Evolutionary conservation across 2,888 invertebrate genomes (phyloP), one percentile per base, ranked within the genome.

Genomic region (Drosophila lutescens): DNA sequence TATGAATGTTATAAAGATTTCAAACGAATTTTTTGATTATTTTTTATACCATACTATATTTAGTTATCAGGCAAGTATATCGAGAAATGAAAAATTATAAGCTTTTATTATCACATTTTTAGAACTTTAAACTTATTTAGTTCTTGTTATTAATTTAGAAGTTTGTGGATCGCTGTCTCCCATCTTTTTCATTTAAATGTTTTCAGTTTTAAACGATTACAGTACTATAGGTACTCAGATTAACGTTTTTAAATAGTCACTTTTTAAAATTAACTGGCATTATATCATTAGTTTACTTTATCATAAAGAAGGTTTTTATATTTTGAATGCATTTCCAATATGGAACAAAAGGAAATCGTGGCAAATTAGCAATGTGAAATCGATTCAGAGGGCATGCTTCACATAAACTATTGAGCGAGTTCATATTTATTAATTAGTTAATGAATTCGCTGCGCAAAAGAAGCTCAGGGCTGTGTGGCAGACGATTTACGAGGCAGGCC

Each of bases 371-470:
- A 53, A 36, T 56, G 32, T 51, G 51, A 75, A 73, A 60, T 69
- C 68, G 41, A 57, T 50, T 61, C 70, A 56, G 74, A 54, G 68
- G 80, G 54, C 80, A 68, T 12, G 54, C 80, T 62, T 20, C 58
- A n/a, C 43, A 61, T 50, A 53, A 53, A 44, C 38, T 40, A 59
- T 59, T 23, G 13, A 34, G 4, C 41, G 15, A 50, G 47, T 70
- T 36, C 4, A 47, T 32, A 46, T 46, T 78, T 61, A 55, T 60
- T 74, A 62, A 78, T 68, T 76, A 74, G 49, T 46, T 72, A 79
- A 80, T 58, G 38, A 77, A 77, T 73, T 56, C 74, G 40, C 8
- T 15, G 50, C 51, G 54, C 43, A 38, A 55, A 75, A 40, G 63
- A 23, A 20, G 53, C 13, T 71, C 63, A 71, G 44, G 77, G 79